phyloP scores from a whole-genome alignment of 2,797 vertebrate genomes.

The Spheniscus humboldti region DNA sequence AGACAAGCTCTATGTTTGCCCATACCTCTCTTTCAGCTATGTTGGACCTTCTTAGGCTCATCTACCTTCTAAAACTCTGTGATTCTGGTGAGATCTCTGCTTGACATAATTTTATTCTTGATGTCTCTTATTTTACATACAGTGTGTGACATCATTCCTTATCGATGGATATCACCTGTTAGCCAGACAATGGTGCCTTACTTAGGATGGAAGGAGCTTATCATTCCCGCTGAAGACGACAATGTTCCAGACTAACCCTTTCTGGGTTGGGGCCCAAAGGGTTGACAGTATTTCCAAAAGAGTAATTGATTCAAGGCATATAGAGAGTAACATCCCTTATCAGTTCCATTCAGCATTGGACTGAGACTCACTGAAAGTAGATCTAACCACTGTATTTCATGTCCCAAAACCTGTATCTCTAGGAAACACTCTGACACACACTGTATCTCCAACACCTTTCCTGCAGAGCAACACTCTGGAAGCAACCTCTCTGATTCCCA shows the following conservation, averaged over 20 bases:
- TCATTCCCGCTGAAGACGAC: neutral
- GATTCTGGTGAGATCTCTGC: neutral
- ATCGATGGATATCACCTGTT: neutral
- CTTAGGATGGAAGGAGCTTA: neutral
- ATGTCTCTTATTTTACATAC: neutral
- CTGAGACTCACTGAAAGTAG: neutral
- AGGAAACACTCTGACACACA: neutral
- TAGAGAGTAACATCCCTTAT: neutral
- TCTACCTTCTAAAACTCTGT: neutral
- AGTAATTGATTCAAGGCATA: neutral
- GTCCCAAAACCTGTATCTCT: neutral
- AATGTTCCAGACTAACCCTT: neutral
- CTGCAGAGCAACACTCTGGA: neutral
- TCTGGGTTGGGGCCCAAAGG: neutral
- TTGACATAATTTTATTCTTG: neutral
- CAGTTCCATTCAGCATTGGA: neutral
- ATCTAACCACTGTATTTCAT: neutral
- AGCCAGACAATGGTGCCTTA: neutral
- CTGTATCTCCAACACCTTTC: neutral
- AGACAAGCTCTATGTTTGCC: neutral
- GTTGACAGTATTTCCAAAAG: neutral
- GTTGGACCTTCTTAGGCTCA: neutral
- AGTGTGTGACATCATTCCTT: neutral
- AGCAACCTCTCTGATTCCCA: neutral
- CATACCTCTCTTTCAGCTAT: neutral